Percentiles rank a stretch among this genome's conserved stretches.
These are phyloP conservation scores for Scaptodrosophila latifasciaeformis DNA, from an alignment of 2,888 invertebrate species.

Conservation along the genomic window DNA sequence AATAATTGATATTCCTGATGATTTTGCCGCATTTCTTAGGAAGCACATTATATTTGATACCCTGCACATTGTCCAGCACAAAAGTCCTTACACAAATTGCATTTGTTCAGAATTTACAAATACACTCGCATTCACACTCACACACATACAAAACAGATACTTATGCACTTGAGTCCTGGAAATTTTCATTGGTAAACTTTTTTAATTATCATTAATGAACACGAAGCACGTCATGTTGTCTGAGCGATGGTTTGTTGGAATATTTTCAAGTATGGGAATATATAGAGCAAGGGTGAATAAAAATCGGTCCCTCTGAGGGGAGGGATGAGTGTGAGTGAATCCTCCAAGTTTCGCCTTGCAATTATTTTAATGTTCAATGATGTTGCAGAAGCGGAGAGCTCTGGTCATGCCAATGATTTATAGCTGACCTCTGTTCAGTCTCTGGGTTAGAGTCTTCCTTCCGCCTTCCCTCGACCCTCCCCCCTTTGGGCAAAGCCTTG, in stretches of 20 bases:
- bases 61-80: slow-evolving; percentile 14
- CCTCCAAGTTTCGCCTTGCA: slow-evolving; percentile 52
- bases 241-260: too few species aligned
- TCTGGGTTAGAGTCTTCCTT: slow-evolving; percentile 21
- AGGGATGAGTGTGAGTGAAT: too few species aligned
- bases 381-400: slow-evolving; percentile 47
- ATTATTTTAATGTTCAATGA: slow-evolving; percentile 63
- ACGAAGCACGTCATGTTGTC: slow-evolving; percentile 24
- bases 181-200: slow-evolving; percentile 51
- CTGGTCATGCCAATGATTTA: slow-evolving; percentile 54
- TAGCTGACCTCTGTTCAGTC: slow-evolving; percentile 27
- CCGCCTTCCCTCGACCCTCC: slow-evolving; percentile 2
- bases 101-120: not conserved
- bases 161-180: not conserved
- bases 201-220: slow-evolving; percentile 64
- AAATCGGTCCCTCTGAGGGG: too few species aligned
- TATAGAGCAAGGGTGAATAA: too few species aligned
- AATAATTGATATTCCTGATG: too few species aligned
- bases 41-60: slow-evolving; percentile 8
- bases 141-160: not conserved
- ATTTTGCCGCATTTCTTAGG: not conserved
- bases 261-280: too few species aligned
- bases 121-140: too few species aligned
- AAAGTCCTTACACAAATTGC: not conserved
- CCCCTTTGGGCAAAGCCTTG: not conserved